Percentiles rank a stretch among this genome's conserved stretches.
Evolutionary conservation across 2,888 invertebrate species (phyloP).

Genomic region (Philopedon plagiatum): DNA sequence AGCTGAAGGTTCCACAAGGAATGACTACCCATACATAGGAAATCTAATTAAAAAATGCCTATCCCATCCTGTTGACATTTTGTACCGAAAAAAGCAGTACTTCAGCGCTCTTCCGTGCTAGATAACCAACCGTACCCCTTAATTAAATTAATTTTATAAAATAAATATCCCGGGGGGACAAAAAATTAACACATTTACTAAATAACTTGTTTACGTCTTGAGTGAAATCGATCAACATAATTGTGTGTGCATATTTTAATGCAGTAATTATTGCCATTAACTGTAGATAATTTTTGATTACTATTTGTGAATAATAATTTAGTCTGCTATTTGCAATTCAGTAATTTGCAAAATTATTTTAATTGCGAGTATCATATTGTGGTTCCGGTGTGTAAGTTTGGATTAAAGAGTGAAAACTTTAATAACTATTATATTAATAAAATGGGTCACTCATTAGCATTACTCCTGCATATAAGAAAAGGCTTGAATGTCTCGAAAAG

Average conservation of each 20-base stretch:
- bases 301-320: constrained; percentile 18
- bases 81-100: constrained; percentile 23
- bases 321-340: not conserved
- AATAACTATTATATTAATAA: no score
- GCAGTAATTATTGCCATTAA: constrained; percentile 39
- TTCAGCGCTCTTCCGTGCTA: constrained; percentile 18
- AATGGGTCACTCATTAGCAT: no score
- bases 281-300: constrained; percentile 36
- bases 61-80: constrained; percentile 15
- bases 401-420: no score
- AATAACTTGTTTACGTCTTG: constrained; percentile 39
- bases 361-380: not conserved
- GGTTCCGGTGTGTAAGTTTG: not conserved
- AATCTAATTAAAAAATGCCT: not conserved
- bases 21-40: not conserved
- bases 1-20: not conserved
- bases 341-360: constrained; percentile 7
- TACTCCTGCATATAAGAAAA: no score
- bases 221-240: constrained; percentile 35
- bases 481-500: no score
- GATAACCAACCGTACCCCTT: constrained; percentile 17
- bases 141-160: constrained; percentile 28
- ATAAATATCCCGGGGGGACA: constrained; percentile 36
- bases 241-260: constrained; percentile 39
- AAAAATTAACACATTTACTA: constrained; percentile 41